These are phyloP conservation scores for Phataginus tricuspis DNA, from an alignment of 2,797 vertebrate genomes.

Conservation along the genomic window DNA sequence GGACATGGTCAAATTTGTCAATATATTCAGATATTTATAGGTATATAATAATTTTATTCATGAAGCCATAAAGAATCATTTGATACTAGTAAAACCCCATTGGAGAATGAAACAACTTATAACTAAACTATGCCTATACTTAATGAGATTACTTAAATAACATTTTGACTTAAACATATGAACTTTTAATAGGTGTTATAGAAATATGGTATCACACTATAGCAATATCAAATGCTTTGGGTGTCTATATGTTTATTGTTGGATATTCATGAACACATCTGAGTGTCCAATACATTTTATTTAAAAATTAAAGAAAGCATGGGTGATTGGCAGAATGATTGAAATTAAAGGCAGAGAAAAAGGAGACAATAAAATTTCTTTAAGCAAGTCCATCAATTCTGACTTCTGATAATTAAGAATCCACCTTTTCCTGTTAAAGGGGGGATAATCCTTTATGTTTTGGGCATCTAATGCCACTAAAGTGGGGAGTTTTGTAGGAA, in stretches of 20 bases:
- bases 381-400: neutral
- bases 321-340: neutral
- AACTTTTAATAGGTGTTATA: neutral
- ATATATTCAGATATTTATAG: neutral
- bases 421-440: neutral
- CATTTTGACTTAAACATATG: neutral
- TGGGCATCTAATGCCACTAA: conserved; percentile 17
- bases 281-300: conserved; percentile 23
- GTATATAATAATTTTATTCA: neutral
- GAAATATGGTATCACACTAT: neutral
- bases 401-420: conserved; percentile 22
- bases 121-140: neutral
- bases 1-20: neutral
- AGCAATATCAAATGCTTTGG: neutral
- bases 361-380: neutral
- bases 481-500: neutral
- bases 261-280: neutral
- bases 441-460: neutral
- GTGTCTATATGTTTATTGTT: neutral
- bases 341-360: conserved; percentile 40
- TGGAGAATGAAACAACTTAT: neutral
- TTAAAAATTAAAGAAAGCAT: conserved; percentile 37
- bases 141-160: neutral
- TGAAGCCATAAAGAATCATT: conserved; percentile 13
- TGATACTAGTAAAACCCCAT: neutral